Percentiles rank a stretch among this genome's conserved stretches.
These are phyloP conservation scores for Cydia fagiglandana DNA, from an alignment of 1,140 invertebrate genomes.

Conservation along the genomic window DNA sequence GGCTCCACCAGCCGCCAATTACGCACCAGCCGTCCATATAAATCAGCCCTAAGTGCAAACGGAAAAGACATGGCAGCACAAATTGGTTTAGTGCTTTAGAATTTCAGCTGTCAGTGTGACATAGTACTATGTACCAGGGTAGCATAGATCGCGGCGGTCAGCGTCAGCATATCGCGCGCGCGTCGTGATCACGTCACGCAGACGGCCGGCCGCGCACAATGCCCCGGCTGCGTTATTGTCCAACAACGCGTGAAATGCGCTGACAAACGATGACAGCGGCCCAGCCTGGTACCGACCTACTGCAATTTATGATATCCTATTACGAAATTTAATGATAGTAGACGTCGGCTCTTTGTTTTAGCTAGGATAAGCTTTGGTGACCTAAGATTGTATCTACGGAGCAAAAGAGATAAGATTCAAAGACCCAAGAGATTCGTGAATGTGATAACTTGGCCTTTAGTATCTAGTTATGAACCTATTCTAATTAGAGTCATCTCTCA, in stretches of 20 bases:
- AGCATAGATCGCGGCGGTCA: slow-evolving; percentile 47
- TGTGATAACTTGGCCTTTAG: no score
- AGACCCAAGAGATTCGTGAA: no score
- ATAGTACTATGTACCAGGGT: slow-evolving; percentile 46
- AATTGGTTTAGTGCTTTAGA: slow-evolving; percentile 33
- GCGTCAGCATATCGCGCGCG: slow-evolving; percentile 49
- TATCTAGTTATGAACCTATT: no score
- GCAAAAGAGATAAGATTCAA: no score
- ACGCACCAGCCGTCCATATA: slow-evolving; percentile 20
- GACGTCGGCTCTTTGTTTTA: slow-evolving; percentile 54
- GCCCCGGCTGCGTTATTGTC: slow-evolving; percentile 69
- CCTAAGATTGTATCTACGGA: no score
- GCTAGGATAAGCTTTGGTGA: slow-evolving; percentile 27
- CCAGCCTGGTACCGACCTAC: slow-evolving; percentile 64
- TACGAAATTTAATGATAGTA: slow-evolving; percentile 76
- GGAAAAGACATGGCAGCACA: slow-evolving; percentile 31
- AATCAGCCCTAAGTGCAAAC: slow-evolving; percentile 26
- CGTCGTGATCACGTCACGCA: slow-evolving; percentile 52
- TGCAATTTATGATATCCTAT: slow-evolving; percentile 77
- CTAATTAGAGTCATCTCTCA: no score
- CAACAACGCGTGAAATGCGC: slow-evolving; percentile 77
- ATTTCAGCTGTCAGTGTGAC: slow-evolving; percentile 50
- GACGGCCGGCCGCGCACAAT: slow-evolving; percentile 56
- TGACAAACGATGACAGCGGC: slow-evolving; percentile 77
- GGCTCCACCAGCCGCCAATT: slow-evolving; percentile 9